These are phyloP conservation scores for Plagodis pulveraria DNA, from an alignment of 2,888 invertebrate species.

Conservation along the genomic window DNA sequence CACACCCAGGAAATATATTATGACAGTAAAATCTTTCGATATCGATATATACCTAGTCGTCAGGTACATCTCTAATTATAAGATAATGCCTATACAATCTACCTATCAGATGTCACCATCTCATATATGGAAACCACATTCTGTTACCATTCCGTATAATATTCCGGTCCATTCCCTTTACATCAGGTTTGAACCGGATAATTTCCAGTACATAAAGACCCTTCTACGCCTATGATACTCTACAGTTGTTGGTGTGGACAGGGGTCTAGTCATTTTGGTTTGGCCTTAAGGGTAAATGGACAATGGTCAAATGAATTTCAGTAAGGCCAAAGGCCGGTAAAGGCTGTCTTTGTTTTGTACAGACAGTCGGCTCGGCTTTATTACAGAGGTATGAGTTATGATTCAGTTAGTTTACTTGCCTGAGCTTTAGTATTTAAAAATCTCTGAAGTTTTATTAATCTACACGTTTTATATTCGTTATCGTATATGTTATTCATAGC, in stretches of 20 bases:
- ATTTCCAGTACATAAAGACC: slow-evolving; percentile 47
- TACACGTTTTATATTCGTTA: no score
- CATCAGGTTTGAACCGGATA: slow-evolving; percentile 59
- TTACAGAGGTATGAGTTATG: slow-evolving; percentile 39
- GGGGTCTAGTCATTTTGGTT: slow-evolving; percentile 44
- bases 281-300: slow-evolving; percentile 59
- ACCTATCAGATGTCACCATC: slow-evolving; percentile 71
- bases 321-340: slow-evolving; percentile 57
- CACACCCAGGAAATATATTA: no score
- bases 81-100: slow-evolving; percentile 44
- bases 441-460: no score
- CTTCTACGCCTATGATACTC: slow-evolving; percentile 33
- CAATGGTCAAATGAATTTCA: slow-evolving; percentile 64
- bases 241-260: slow-evolving; percentile 36
- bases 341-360: slow-evolving; percentile 63
- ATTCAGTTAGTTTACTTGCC: background rate
- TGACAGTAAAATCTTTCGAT: slow-evolving; percentile 16
- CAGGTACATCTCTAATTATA: slow-evolving; percentile 34
- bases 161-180: slow-evolving; percentile 69
- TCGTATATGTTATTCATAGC: no score
- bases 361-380: slow-evolving; percentile 49
- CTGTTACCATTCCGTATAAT: slow-evolving; percentile 70
- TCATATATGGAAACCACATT: slow-evolving; percentile 75
- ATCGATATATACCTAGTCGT: background rate
- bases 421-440: no score